Evolutionary conservation across 64 coral and sea anemone species (phyloP).

Genomic region (Actinia equina): DNA sequence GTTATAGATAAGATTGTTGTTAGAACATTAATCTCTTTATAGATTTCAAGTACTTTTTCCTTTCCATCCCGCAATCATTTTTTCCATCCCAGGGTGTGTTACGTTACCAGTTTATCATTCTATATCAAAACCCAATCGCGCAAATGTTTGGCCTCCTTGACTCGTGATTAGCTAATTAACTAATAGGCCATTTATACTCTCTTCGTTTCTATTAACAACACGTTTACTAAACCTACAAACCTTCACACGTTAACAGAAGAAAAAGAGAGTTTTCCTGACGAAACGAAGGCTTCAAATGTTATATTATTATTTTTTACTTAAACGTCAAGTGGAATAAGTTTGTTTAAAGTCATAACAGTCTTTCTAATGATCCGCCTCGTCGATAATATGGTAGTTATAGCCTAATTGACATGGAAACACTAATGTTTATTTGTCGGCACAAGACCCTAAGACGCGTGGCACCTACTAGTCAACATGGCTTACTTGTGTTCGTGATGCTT

Average conservation of each 20-base stretch:
- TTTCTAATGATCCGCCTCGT: constrained; percentile 50
- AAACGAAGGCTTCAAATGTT: neutral
- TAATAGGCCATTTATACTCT: constrained; percentile 6
- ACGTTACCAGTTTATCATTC: neutral
- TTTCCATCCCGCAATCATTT: neutral
- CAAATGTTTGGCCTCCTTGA: neutral
- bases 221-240: too few species aligned
- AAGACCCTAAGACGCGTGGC: neutral
- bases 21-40: constrained; percentile 4
- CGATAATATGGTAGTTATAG: constrained; percentile 64
- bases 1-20: neutral
- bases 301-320: neutral
- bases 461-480: neutral
- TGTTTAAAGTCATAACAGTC: neutral
- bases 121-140: neutral
- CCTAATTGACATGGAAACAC: constrained; percentile 32
- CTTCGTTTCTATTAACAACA: neutral
- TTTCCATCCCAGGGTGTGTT: neutral
- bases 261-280: neutral
- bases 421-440: constrained; percentile 12
- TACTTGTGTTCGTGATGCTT: neutral
- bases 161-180: constrained; percentile 13
- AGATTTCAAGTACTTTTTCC: neutral
- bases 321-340: neutral
- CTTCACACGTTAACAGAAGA: neutral